These are phyloP conservation scores for Pocillopora meandrina DNA, from an alignment of 92 coral and sea anemone genomes.

Conservation along the genomic window DNA sequence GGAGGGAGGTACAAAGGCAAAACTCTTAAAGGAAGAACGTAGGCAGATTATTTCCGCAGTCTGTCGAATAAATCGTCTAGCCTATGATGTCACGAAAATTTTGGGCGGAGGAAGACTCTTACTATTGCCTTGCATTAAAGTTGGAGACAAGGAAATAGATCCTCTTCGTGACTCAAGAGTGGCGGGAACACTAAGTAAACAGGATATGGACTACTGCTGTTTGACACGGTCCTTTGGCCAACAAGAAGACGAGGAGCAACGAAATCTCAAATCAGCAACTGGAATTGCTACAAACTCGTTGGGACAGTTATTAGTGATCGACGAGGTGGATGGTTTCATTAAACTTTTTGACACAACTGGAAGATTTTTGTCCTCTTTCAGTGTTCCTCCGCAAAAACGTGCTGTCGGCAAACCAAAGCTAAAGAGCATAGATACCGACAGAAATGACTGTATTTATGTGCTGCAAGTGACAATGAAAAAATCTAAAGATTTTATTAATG, in stretches of 20 bases:
- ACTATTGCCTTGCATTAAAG: slow-evolving; percentile 5
- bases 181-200: background rate
- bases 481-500: background rate
- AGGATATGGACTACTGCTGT: background rate
- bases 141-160: slow-evolving; percentile 3
- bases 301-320: slow-evolving; percentile 49
- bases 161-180: slow-evolving; percentile 27
- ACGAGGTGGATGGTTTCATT: slow-evolving; percentile 32
- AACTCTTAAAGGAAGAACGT: slow-evolving; percentile 41
- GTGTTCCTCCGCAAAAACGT: background rate
- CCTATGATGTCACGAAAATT: slow-evolving; percentile 5
- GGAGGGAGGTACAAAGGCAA: slow-evolving; percentile 30
- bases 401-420: background rate
- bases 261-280: slow-evolving; percentile 35
- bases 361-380: slow-evolving; percentile 32
- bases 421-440: slow-evolving; percentile 31
- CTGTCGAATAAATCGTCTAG: no score
- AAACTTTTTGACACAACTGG: slow-evolving; percentile 53
- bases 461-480: background rate
- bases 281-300: slow-evolving; percentile 37
- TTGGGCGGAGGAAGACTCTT: background rate
- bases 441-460: slow-evolving; percentile 27
- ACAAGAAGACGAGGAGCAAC: background rate
- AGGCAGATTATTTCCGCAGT: background rate
- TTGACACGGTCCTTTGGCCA: slow-evolving; percentile 20